Percentiles rank a stretch among this genome's conserved stretches.
phyloP scores from a whole-genome alignment of 92 coral and sea anemone species.

The Scolanthus callimorphus region DNA sequence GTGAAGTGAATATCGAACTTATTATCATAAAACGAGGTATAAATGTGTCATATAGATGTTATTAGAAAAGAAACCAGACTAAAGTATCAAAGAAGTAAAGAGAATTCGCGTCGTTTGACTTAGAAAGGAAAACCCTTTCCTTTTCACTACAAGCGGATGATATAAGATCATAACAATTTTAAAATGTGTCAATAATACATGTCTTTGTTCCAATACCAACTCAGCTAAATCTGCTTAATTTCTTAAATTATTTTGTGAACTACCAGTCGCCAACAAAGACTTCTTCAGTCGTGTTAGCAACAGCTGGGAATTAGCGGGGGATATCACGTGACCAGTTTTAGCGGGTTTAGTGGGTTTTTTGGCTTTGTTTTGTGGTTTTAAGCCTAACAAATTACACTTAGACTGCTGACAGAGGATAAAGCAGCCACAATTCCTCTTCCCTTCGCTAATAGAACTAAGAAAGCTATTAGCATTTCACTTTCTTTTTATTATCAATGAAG shows the following conservation, averaged over 20 bases:
- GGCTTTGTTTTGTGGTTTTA: slow-evolving; percentile 32
- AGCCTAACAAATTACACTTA: slow-evolving; percentile 34
- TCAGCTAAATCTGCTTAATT: slow-evolving; percentile 49
- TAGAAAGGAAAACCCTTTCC: too few species aligned
- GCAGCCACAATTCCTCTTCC: slow-evolving; percentile 3
- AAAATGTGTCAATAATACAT: slow-evolving; percentile 26
- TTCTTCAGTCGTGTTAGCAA: slow-evolving; percentile 14
- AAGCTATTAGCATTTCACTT: slow-evolving; percentile 95
- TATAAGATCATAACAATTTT: not conserved
- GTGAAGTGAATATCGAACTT: too few species aligned
- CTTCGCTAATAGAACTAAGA: slow-evolving; percentile 42
- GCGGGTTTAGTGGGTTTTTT: slow-evolving; percentile 71
- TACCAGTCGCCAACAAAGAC: slow-evolving; percentile 45
- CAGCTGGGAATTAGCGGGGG: slow-evolving; percentile 48
- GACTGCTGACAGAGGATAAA: slow-evolving; percentile 14
- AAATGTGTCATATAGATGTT: too few species aligned
- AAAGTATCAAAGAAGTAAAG: too few species aligned
- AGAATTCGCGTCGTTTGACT: too few species aligned
- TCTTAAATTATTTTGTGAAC: slow-evolving; percentile 56
- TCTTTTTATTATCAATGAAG: slow-evolving; percentile 71
- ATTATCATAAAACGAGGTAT: too few species aligned
- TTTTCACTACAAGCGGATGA: too few species aligned
- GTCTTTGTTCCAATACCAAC: slow-evolving; percentile 51
- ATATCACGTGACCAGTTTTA: slow-evolving; percentile 49
- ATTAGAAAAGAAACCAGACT: too few species aligned